Evolutionary conservation across 2,888 invertebrate species (phyloP).

Genomic region (Bhutanitis thaidina): DNA sequence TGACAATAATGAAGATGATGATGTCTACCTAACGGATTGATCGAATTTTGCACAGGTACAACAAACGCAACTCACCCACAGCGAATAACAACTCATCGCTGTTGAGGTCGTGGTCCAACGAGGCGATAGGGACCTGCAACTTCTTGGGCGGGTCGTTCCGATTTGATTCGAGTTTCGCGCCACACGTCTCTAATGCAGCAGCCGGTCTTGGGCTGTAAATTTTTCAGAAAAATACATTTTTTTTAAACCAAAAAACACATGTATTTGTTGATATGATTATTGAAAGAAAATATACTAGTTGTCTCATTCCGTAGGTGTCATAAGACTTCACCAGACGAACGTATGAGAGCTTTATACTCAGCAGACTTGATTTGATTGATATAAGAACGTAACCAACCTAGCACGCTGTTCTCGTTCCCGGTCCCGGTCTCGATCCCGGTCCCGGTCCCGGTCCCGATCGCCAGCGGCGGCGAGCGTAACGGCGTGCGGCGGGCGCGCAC

Average conservation of each 20-base stretch:
- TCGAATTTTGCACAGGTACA: too few relatives aligned
- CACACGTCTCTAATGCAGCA: constrained; percentile 45
- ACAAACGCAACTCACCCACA: constrained; percentile 64
- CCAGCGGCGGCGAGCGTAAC: constrained; percentile 82
- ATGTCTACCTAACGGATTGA: too few relatives aligned
- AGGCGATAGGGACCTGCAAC: constrained; percentile 82
- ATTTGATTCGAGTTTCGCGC: constrained; percentile 46
- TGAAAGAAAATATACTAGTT: too few relatives aligned
- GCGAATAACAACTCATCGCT: constrained; percentile 83
- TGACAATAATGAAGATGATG: too few relatives aligned
- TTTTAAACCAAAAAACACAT: too few relatives aligned
- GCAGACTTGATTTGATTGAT: too few relatives aligned
- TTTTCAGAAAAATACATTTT: too few relatives aligned
- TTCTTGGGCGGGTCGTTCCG: constrained; percentile 57
- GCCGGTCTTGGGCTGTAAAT: constrained; percentile 34
- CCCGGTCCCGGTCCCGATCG: constrained; percentile 13
- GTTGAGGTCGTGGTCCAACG: constrained; percentile 84
- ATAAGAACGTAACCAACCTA: background rate
- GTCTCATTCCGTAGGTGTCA: too few relatives aligned
- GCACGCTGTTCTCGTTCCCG: constrained; percentile 1
- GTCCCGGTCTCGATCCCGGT: constrained; percentile 3
- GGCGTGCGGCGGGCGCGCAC: constrained; percentile 85
- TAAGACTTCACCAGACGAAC: too few relatives aligned
- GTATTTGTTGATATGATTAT: too few relatives aligned
- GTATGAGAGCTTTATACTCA: too few relatives aligned